Evolutionary conservation across 2,113 vertebrate species (phyloP).

Genomic region (Gobio gobio): DNA sequence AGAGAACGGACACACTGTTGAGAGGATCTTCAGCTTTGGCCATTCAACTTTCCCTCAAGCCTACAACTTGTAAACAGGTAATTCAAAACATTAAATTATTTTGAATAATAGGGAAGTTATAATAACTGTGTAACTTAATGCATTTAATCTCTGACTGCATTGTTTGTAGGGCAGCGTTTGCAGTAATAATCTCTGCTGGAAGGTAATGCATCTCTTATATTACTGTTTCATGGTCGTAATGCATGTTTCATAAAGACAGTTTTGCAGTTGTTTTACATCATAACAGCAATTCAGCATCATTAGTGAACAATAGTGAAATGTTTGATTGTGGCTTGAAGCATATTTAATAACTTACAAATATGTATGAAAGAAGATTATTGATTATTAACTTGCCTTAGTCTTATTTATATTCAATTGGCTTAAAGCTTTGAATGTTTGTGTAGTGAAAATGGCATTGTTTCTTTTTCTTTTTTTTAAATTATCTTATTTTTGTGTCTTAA

Average conservation of each 20-base stretch:
- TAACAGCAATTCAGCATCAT: not conserved
- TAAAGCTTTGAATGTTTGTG: not conserved
- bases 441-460: not conserved
- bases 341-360: not conserved
- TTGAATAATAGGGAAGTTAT: not conserved
- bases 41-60: constrained; percentile 1
- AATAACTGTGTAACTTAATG: not conserved
- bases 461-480: too few species aligned
- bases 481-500: not conserved
- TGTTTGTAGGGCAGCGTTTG: not conserved
- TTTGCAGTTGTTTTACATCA: not conserved
- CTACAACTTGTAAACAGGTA: not conserved
- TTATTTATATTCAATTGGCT: not conserved
- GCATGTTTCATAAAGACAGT: not conserved
- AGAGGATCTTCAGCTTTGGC: not conserved
- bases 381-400: not conserved
- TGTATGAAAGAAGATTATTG: not conserved
- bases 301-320: not conserved
- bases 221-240: not conserved
- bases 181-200: not conserved
- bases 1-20: not conserved
- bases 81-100: not conserved
- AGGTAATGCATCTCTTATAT: not conserved
- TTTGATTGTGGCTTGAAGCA: not conserved
- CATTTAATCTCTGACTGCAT: not conserved